Conservation (phyloP, 92 coral and sea anemone species). For the Pocillopora grandis region DNA sequence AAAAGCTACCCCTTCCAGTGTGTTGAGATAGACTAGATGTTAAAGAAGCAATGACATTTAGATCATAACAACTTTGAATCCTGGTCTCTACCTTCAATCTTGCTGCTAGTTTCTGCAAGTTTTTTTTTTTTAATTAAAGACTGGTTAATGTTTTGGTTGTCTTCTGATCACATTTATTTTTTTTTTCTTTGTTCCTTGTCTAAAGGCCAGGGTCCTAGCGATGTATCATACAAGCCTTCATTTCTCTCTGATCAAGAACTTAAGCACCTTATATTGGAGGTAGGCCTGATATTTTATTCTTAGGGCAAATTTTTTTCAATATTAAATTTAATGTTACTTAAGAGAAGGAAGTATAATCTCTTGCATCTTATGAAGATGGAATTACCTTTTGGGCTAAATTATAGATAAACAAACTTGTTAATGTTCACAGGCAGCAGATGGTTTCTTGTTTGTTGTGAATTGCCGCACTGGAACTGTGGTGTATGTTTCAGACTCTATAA, state of each 20-base stretch:
- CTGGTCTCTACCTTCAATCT: not conserved
- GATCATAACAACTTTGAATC: not conserved
- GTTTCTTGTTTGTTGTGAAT: conserved; percentile 96
- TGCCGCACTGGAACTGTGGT: conserved; percentile 83
- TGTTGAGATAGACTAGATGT: too few relatives aligned
- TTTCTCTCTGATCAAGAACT: conserved; percentile 95
- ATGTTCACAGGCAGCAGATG: conserved; percentile 91
- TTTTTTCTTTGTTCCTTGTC: not conserved
- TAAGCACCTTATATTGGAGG: conserved; percentile 93
- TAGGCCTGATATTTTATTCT: not conserved
- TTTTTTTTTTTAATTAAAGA: not conserved
- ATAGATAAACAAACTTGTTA: not conserved
- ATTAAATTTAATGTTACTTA: too few relatives aligned
- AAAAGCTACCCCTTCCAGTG: too few relatives aligned
- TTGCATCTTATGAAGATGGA: not conserved
- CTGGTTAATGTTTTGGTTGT: not conserved
- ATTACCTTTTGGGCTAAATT: not conserved
- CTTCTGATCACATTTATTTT: not conserved
- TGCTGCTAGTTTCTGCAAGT: not conserved
- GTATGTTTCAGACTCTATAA: conserved; percentile 96
- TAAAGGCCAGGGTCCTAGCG: conserved; percentile 36
- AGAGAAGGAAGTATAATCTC: too few relatives aligned
- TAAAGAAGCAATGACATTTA: too few relatives aligned
- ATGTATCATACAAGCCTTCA: conserved; percentile 85
- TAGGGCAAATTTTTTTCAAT: too few relatives aligned